Base-by-base conservation (phyloP, 2,888 invertebrate species). In the Zootermopsis nevadensis region DNA sequence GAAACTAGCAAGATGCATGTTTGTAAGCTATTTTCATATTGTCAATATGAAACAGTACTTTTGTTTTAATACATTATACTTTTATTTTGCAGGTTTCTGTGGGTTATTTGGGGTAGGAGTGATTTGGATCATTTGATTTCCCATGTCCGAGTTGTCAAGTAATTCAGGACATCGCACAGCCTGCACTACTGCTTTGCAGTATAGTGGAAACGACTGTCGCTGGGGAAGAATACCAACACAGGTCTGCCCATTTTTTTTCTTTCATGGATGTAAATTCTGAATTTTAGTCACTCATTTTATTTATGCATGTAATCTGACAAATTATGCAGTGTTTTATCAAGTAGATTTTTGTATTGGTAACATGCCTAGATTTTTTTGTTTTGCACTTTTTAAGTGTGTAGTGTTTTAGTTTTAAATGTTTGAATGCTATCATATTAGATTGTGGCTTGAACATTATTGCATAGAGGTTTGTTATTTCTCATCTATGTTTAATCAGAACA, bases 91-190 rank as follows among this genome's bases (percentile, higher is more conserved):
- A 79, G 79, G 79, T 33, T 60, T 79, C 35, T 35, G 4, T 33
- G 24, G 60, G 31, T 35, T 66, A 3, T 79, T 79, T 79, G 79
- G 79, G 15, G 66, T 15, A 27, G 79, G 60, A 66, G 33, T 33
- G 27, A 66, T 6, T 27, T 55, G 31, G 24, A 38, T 24, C 33
- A 48, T 24, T 27, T 81, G 53, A 81, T 33, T 67, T 84, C 83
- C 80, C 85, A 86, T 86, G 86, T 86, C 86, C 82, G 85, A 85
- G 77, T 86, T 84, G 86, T 86, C 86, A 79, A 85, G 82, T 80
- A 85, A 85, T 69, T 84, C 85, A 27, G 86, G 85, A 76, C 83
- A 84, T 74, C 84, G 84, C 8, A 84, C 85, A 76, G 82, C 83
- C 80, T 82, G 85, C 30, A 42, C 81, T 55, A 79, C 84, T 48